Evolutionary conservation across 2,113 vertebrate genomes (phyloP), one percentile per base, ranked within the genome.

Genomic region (Oenanthe oenanthe): DNA sequence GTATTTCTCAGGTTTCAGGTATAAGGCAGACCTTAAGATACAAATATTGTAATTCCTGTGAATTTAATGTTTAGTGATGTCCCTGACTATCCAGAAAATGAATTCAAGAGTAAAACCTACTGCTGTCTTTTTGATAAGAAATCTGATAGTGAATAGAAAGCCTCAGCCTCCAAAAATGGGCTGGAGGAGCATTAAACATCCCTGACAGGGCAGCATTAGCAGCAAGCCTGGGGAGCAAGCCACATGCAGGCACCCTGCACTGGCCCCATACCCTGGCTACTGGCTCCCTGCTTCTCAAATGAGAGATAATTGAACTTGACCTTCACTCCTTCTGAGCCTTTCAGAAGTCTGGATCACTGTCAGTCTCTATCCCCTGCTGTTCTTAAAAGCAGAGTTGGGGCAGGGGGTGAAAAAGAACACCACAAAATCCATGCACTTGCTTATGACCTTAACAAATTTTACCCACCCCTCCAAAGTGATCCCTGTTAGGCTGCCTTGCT

Each of bases 241-340:
- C 40, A 58, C 75, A 74, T 0, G 1, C 31, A 40, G 45, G 17
- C 65, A 36, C 2, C 19, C 21, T 92, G 50, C 25, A 12, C 22
- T 72, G 20, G 60, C 50, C 58, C 56, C 38, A 42, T 45, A 67
- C 32, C 77, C 66, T n/a, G 34, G 74, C 61, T 89, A 21, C 48
- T n/a, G 80, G 54, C 54, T 94, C 66, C 29, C 34, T 47, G 50
- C 42, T 58, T 71, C 54, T 50, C 57, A 57, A 48, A 62, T 53
- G 78, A 75, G 58, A 65, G n/a, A 38, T 75, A 56, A 85, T 54
- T 93, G 87, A 82, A 78, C 89, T 91, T 91, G 91, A 89, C 58
- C 54, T 83, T 74, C 62, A 22, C 54, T 68, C 42, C 13, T 12
- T 45, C 80, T 47, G n/a, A 63, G 72, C 21, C 26, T 62, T 92